Evolutionary conservation across 2,797 vertebrate species (phyloP).

Genomic region (Anguilla obscura): DNA sequence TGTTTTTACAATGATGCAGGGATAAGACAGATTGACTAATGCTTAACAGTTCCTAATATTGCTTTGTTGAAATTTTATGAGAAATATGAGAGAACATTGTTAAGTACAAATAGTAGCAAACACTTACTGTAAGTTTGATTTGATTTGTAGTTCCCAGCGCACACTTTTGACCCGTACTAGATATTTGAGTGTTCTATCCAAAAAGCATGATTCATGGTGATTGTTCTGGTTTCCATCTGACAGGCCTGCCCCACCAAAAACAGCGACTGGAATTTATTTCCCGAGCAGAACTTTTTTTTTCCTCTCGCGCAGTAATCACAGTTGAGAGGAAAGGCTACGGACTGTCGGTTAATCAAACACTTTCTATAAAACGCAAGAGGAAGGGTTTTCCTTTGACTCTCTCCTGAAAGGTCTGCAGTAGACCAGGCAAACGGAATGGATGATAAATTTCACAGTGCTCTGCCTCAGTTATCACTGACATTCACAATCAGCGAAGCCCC

Average conservation of each 20-base stretch:
- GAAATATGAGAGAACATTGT: background rate
- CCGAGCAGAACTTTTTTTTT: background rate
- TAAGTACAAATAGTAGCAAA: background rate
- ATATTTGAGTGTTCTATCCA: background rate
- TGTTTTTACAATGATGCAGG: background rate
- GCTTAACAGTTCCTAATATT: background rate
- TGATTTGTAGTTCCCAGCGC: constrained; percentile 6
- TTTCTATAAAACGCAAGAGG: background rate
- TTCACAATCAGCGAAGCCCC: background rate
- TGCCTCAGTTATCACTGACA: constrained; percentile 18
- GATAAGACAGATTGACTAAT: background rate
- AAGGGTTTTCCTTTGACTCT: background rate
- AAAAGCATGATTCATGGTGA: background rate
- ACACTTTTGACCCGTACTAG: background rate
- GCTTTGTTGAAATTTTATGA: background rate
- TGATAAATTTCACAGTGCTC: constrained; percentile 14
- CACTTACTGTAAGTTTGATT: background rate
- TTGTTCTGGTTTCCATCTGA: background rate
- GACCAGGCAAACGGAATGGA: background rate
- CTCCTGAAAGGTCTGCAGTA: background rate
- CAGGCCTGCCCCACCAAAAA: background rate
- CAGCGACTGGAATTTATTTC: background rate
- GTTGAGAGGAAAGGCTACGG: background rate
- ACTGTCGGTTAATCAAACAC: background rate
- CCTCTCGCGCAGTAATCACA: background rate